Conservation (phyloP, 2,888 invertebrate genomes). For the Physocephala rufipes region DNA sequence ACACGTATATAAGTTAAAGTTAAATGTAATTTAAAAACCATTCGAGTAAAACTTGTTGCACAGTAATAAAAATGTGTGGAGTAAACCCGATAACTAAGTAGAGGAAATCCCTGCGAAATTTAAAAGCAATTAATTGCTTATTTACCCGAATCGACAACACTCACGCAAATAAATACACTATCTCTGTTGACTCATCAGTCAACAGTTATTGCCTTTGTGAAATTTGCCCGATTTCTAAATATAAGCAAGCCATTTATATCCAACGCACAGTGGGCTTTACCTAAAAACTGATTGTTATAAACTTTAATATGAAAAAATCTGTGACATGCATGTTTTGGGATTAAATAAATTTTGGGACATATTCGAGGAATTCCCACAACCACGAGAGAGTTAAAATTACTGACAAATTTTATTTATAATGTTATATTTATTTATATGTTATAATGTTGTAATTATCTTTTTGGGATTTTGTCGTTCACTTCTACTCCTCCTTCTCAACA, state of each 20-base stretch:
- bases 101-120: not conserved
- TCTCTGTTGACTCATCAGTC: not conserved
- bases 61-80: not conserved
- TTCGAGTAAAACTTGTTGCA: constrained; percentile 12
- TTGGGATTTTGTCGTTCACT: too few species aligned
- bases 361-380: too few species aligned
- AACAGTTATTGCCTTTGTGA: constrained; percentile 33
- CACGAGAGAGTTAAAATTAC: not conserved
- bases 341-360: too few species aligned
- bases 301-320: too few species aligned
- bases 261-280: too few species aligned
- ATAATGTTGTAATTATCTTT: not conserved
- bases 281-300: too few species aligned
- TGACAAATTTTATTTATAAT: not conserved
- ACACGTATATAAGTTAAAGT: too few species aligned
- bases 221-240: too few species aligned
- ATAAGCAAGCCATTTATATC: too few species aligned
- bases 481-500: too few species aligned
- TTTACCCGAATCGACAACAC: constrained; percentile 40
- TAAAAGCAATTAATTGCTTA: constrained; percentile 36
- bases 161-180: constrained; percentile 28
- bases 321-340: too few species aligned
- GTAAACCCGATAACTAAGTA: not conserved
- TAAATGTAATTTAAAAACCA: too few species aligned
- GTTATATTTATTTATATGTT: not conserved